phyloP scores from a whole-genome alignment of 2,888 invertebrate species.

The Trisateles emortualis region DNA sequence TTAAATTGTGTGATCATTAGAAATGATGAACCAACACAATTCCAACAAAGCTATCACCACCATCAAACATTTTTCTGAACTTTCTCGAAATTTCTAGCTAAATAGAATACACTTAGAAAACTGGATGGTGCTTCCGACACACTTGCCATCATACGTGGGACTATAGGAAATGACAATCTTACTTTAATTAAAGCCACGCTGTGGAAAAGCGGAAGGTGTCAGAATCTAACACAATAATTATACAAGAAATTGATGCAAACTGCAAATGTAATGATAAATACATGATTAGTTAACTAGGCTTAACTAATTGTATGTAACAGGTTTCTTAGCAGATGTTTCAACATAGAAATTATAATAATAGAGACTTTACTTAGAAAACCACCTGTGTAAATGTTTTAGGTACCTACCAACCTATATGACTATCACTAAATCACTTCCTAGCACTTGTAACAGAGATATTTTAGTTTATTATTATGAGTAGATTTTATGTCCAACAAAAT shows the following conservation, averaged over 20 bases:
- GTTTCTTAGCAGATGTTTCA: neutral
- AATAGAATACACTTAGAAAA: constrained; percentile 58
- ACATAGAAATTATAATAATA: no score
- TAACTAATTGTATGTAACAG: neutral
- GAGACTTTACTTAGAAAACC: no score
- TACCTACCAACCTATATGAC: no score
- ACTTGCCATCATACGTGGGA: constrained; percentile 57
- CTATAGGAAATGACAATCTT: constrained; percentile 58
- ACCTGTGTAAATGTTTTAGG: no score
- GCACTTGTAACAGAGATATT: no score
- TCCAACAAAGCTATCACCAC: constrained; percentile 4
- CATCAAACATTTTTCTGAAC: constrained; percentile 43
- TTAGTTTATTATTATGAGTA: no score
- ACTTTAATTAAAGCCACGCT: constrained; percentile 54
- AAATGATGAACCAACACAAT: neutral
- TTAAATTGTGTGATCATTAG: no score
- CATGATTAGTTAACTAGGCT: neutral
- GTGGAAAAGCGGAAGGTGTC: constrained; percentile 64
- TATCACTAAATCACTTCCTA: no score
- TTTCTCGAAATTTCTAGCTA: constrained; percentile 52
- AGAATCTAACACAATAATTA: constrained; percentile 30
- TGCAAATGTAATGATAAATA: constrained; percentile 6
- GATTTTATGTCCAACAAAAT: no score
- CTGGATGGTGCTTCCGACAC: constrained; percentile 65
- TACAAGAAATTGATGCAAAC: constrained; percentile 16